phyloP scores from a whole-genome alignment of 2,113 vertebrate genomes.

The Sciurus niger region DNA sequence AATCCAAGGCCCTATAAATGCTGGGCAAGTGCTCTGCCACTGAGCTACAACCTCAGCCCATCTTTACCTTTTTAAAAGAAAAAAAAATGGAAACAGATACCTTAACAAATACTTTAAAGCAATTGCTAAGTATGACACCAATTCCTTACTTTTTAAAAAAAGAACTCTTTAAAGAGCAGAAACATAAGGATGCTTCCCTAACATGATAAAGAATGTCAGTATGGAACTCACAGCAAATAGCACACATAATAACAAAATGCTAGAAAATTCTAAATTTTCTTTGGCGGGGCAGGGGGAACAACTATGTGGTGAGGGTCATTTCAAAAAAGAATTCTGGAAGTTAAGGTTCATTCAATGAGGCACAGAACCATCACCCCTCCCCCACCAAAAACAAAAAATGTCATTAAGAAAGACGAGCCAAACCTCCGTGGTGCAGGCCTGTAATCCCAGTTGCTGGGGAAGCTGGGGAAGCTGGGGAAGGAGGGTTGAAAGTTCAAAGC shows the following conservation, averaged over 20 bases:
- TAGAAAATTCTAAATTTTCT: neutral
- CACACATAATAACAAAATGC: neutral
- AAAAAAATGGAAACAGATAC: neutral
- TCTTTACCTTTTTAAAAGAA: neutral
- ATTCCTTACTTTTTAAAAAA: neutral
- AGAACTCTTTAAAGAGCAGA: neutral
- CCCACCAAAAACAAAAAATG: neutral
- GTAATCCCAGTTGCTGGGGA: too few relatives aligned
- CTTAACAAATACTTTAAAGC: neutral
- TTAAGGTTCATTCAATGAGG: neutral
- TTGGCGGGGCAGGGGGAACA: neutral
- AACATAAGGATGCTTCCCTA: neutral
- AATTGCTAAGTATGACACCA: neutral
- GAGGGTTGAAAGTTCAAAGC: too few relatives aligned
- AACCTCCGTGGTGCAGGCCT: too few relatives aligned
- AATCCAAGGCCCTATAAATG: too few relatives aligned
- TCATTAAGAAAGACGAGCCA: neutral
- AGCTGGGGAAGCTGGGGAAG: too few relatives aligned
- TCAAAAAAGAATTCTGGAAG: neutral
- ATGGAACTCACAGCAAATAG: neutral
- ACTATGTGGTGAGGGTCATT: neutral
- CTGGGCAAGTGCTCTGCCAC: too few relatives aligned
- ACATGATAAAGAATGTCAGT: neutral
- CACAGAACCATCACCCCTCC: neutral
- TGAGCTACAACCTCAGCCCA: too few relatives aligned